Percentiles rank a stretch among this genome's conserved stretches.
Evolutionary conservation across 2,113 vertebrate species (phyloP).

Genomic region (Platichthys flesus): DNA sequence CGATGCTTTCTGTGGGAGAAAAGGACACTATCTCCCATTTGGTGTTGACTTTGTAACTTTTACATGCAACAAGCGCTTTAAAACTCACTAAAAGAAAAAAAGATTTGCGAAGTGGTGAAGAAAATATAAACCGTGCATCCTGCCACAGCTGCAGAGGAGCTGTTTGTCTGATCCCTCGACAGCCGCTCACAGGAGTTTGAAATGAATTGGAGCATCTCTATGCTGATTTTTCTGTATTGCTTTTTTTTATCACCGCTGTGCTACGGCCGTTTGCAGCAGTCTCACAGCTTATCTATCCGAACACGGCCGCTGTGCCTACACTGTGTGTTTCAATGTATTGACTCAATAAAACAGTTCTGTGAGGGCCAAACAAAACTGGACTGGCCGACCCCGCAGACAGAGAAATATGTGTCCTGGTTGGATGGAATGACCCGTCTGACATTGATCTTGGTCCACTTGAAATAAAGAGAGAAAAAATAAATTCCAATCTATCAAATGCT

Average conservation of each 20-base stretch:
- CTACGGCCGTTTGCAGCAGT: slow-evolving; percentile 25
- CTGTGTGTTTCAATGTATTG: slow-evolving; percentile 18
- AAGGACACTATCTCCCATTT: background rate
- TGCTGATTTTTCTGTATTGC: slow-evolving; percentile 1
- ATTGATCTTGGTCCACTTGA: slow-evolving; percentile 16
- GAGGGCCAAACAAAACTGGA: slow-evolving; percentile 1
- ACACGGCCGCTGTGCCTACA: background rate
- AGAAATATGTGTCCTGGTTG: slow-evolving; percentile 6
- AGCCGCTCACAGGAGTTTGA: slow-evolving; percentile 20
- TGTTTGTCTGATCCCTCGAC: slow-evolving; percentile 40
- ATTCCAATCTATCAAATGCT: slow-evolving; percentile 25
- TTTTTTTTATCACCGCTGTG: slow-evolving; percentile 3
- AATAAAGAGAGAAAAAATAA: slow-evolving; percentile 21
- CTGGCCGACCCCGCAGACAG: background rate
- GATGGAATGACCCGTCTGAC: slow-evolving; percentile 18
- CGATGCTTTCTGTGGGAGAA: background rate
- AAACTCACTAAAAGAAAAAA: background rate
- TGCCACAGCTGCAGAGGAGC: slow-evolving; percentile 6
- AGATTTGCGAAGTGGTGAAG: slow-evolving; percentile 2
- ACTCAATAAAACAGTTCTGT: slow-evolving; percentile 15
- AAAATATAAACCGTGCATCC: background rate
- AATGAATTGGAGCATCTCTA: slow-evolving; percentile 21
- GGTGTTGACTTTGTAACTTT: background rate
- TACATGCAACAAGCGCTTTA: background rate
- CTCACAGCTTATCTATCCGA: slow-evolving; percentile 25